Conservation (phyloP, 2,113 vertebrate genomes). For the Psilopsiagon aurifrons region DNA sequence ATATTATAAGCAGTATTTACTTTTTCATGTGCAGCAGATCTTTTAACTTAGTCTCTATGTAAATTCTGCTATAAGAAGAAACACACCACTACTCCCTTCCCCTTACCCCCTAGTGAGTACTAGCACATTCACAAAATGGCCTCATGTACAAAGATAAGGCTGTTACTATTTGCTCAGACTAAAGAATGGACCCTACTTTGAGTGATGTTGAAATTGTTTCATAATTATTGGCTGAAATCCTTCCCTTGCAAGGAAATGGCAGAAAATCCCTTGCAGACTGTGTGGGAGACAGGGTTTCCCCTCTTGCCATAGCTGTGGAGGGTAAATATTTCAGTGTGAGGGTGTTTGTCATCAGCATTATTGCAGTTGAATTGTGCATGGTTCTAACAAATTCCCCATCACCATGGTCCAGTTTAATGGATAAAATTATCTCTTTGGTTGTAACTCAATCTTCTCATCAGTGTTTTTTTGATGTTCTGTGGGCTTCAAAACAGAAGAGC, state of each 20-base stretch:
- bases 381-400: background rate
- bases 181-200: background rate
- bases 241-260: background rate
- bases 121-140: background rate
- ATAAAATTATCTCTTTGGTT: background rate
- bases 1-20: background rate
- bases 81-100: background rate
- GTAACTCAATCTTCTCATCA: background rate
- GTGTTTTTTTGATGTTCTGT: background rate
- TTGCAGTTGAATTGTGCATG: background rate
- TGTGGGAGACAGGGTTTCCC: background rate
- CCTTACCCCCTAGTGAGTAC: background rate
- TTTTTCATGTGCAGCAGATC: background rate
- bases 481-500: background rate
- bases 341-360: background rate
- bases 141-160: background rate
- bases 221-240: background rate
- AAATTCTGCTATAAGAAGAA: background rate
- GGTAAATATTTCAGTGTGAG: background rate
- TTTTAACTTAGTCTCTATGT: background rate
- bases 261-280: background rate
- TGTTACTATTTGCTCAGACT: background rate
- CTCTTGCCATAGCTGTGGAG: background rate
- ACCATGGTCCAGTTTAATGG: background rate
- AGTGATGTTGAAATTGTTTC: background rate